Conservation (phyloP, 2,888 invertebrate genomes). For the Caenorhabditis sp. region DNA sequence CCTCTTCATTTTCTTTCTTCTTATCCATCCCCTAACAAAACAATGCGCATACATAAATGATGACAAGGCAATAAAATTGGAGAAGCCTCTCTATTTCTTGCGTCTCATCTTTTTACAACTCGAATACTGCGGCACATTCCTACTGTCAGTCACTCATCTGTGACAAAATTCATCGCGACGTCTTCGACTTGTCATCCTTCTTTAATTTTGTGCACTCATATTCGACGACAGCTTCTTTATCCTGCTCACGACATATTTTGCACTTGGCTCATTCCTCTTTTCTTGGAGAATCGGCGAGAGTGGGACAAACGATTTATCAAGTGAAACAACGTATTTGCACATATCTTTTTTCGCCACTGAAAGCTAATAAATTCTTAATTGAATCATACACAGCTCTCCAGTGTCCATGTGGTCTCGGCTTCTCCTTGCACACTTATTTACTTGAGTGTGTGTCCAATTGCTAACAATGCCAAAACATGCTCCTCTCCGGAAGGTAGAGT, state of each 20-base stretch:
- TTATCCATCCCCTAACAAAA: slow-evolving; percentile 24
- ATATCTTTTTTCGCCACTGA: slow-evolving; percentile 30
- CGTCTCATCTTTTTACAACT: slow-evolving; percentile 37
- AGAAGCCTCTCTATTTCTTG: slow-evolving; percentile 33
- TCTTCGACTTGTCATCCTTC: slow-evolving; percentile 42
- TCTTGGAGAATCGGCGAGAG: background rate
- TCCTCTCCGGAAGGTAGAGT: slow-evolving; percentile 34
- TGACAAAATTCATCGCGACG: slow-evolving; percentile 53
- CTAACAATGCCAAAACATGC: slow-evolving; percentile 30
- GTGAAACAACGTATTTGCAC: slow-evolving; percentile 44
- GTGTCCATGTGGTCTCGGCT: background rate
- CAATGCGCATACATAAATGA: slow-evolving; percentile 61
- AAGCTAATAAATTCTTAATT: slow-evolving; percentile 65
- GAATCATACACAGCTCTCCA: slow-evolving; percentile 41
- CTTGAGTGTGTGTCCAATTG: slow-evolving; percentile 5
- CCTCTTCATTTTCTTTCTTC: slow-evolving; percentile 7
- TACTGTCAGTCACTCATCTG: slow-evolving; percentile 58
- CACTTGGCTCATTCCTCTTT: slow-evolving; percentile 27
- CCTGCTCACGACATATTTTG: background rate
- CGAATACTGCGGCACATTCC: slow-evolving; percentile 13
- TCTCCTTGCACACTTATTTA: slow-evolving; percentile 26
- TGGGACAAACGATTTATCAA: slow-evolving; percentile 36
- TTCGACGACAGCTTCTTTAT: slow-evolving; percentile 11
- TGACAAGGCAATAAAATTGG: slow-evolving; percentile 62
- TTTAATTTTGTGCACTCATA: slow-evolving; percentile 53